Conservation (phyloP, 1,140 invertebrate species). For the Proales similis region DNA sequence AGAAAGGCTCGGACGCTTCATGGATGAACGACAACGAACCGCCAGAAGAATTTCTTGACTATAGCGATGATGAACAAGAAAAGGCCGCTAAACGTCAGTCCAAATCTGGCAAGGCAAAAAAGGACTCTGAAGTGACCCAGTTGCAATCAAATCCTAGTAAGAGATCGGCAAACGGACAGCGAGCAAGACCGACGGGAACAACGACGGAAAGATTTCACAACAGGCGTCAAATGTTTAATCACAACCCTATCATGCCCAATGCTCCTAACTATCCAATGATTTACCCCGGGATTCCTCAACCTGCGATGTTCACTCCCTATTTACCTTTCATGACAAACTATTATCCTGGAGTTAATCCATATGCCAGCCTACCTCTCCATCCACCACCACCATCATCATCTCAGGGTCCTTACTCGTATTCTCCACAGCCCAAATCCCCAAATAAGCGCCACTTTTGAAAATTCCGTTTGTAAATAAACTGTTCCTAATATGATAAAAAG, state of each 20-base stretch:
- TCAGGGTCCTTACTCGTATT: background rate
- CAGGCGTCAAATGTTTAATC: background rate
- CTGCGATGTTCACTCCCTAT: background rate
- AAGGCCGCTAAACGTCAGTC: constrained; percentile 1
- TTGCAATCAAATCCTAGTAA: no score
- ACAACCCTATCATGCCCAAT: background rate
- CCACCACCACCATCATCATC: background rate
- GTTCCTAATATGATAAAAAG: background rate
- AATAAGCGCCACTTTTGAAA: constrained; percentile 14
- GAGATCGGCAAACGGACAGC: constrained; percentile 13
- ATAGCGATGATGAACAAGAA: constrained; percentile 38
- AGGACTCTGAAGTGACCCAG: background rate
- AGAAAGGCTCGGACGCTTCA: constrained; percentile 71
- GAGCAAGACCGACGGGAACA: background rate
- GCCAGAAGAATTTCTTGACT: constrained; percentile 54
- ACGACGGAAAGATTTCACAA: constrained; percentile 23
- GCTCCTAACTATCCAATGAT: background rate
- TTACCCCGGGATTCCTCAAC: background rate
- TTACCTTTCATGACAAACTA: background rate
- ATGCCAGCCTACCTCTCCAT: background rate
- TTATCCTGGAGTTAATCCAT: background rate
- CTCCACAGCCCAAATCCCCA: constrained; percentile 21
- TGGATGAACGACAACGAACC: constrained; percentile 75
- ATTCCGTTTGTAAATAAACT: background rate
- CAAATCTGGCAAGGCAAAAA: constrained; percentile 7